Evolutionary conservation across 53 echinoderm and acorn worm genomes (phyloP), one percentile per base, ranked within the genome.

Genomic region (Temnopleurus reevesii): DNA sequence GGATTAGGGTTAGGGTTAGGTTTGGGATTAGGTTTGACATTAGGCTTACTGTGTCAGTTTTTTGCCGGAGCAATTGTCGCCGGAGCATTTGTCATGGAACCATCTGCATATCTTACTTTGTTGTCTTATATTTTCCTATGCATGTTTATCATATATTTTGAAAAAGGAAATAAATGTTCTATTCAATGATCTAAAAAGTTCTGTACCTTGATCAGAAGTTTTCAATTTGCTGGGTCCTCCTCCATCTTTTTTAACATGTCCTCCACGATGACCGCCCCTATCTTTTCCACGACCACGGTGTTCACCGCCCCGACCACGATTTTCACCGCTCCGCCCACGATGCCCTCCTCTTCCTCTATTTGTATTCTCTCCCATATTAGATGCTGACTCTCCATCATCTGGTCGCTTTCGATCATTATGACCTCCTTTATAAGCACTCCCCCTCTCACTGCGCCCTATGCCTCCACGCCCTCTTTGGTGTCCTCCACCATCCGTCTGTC

Each of bases 221-320:
- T n/a, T n/a, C n/a, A n/a, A n/a, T n/a, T n/a, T n/a, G n/a, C 41
- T 41, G 71, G 26, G n/a, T 38, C 56, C 21, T 41, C 21, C 0
- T 4, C 21, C 44, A 13, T 46, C 8, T 38, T 23, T 19, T 13
- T 23, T 45, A 10, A 63, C 31, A 17, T 63, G 45, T 17, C 66
- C 53, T 8, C 66, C 88, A 34, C 71, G 88, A 71, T 71, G 43
- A n/a, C 85, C 85, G 15, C 59, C 61, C 25, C 61, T 45, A 24
- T 43, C 85, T 59, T 46, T 60, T 44, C 85, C 85, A 26, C 61
- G 59, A 59, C 60, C 59, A 6, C 61, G 36, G 19, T 60, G 61
- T 5, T 57, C 33, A 27, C 53, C 53, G 30, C 71, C 88, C 18
- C 51, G 21, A 10, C 71, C 53, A 29, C 86, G 36, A 26, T 59